Evolutionary conservation across 2,888 invertebrate species (phyloP), one percentile per base, ranked within the genome.

Genomic region (Urechis unicinctus): DNA sequence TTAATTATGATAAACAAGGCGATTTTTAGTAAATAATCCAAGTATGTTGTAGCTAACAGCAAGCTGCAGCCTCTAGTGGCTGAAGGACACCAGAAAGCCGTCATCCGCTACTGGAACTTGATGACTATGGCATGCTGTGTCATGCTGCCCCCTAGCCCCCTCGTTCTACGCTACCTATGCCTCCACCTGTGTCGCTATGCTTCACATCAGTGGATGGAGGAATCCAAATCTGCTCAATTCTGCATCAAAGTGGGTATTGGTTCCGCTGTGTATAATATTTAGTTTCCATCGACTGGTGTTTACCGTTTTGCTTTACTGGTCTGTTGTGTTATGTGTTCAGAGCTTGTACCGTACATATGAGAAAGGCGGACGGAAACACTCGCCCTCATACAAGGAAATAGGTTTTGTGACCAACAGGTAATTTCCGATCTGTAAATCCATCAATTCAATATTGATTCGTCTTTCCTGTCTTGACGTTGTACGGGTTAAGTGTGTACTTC

Each of bases 201-300:
- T 30, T 86, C 89, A 60, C 89, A 91, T 78, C 88, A 87, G 66
- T 85, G 88, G 0, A 90, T 91, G 0, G 93, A 94, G 77, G 94
- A 95, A 79, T 94, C 93, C 45, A 91, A 91, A 81, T 95, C 89
- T 78, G 93, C 95, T 0, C 80, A 93, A 62, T 89, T 94, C 73
- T 91, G 93, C 13, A 91, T 94, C 52, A 74, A 75, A 70, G 76
- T 74, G 47, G 49, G 61, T 24, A 22, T 26, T 52, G n/a, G n/a
- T n/a, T n/a, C n/a, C n/a, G n/a, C n/a, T n/a, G n/a, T 13, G 24
- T 21, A 48, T 26, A 28, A 24, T 21, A 31, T 30, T 22, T 13
- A 6, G 6, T 36, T 36, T n/a, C n/a, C n/a, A n/a, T n/a, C n/a
- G n/a, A n/a, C n/a, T n/a, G n/a, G n/a, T n/a, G n/a, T n/a, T 49